Evolutionary conservation across 2,113 vertebrate species (phyloP).

Genomic region (Tursiops truncatus): DNA sequence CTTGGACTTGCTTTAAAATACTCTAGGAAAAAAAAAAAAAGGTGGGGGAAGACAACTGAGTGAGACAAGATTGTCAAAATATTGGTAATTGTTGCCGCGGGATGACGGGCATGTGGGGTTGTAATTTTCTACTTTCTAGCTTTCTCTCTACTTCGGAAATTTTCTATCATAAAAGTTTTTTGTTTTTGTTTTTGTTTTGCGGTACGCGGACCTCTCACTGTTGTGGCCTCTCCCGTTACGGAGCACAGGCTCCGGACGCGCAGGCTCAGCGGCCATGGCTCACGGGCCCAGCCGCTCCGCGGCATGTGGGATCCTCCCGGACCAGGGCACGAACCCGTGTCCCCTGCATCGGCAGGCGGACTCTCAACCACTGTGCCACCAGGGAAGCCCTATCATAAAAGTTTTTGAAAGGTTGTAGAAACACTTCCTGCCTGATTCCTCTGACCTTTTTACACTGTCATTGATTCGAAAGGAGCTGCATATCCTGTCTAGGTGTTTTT

Average conservation of each 20-base stretch:
- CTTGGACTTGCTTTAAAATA: not conserved
- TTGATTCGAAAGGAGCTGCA: not conserved
- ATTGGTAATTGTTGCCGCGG: not conserved
- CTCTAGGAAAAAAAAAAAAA: not conserved
- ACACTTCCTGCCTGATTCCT: not conserved
- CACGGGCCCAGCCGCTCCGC: no score
- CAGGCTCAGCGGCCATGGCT: no score
- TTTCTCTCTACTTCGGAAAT: not conserved
- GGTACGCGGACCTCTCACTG: no score
- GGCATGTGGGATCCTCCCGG: no score
- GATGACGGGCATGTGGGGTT: not conserved
- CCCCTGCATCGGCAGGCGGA: rapidly evolving
- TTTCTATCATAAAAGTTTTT: not conserved
- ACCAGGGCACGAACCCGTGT: no score
- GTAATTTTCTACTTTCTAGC: not conserved
- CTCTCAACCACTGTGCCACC: no score
- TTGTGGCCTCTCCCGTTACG: no score
- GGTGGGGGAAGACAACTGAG: not conserved
- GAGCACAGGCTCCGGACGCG: no score
- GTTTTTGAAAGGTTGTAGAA: not conserved
- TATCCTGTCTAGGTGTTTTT: not conserved
- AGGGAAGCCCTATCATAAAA: not conserved
- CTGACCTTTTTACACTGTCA: not conserved
- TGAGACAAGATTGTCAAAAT: not conserved
- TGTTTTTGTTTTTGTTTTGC: no score